Evolutionary conservation across 2,888 invertebrate species (phyloP), one percentile per base, ranked within the genome.

Genomic region (Rutpela maculata): DNA sequence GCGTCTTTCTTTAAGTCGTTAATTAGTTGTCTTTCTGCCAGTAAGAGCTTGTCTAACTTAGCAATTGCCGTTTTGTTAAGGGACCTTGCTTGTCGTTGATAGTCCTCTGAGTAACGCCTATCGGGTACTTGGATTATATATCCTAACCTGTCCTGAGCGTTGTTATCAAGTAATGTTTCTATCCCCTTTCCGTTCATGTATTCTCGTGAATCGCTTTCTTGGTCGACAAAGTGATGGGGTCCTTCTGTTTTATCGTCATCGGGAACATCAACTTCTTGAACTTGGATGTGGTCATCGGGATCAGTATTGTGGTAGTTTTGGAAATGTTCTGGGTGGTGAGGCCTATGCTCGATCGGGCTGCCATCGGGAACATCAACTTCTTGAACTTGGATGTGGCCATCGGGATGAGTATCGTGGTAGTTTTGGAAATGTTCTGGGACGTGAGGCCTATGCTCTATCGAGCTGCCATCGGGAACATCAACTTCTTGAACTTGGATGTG

Each of bases 71-170:
- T 22, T 66, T 19, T 15, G 38, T 71, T 70, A 0, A 17, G 31
- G 9, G 72, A 69, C 65, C 79, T 76, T 17, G 15, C 43, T 18
- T 43, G 60, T 26, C 59, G 74, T 18, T 18, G 56, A 26, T 75
- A 72, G n/a, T 78, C 78, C 0, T 55, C 71, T 31, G 70, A 66
- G 55, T 74, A 72, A 38, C 74, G 74, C 38, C 73, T 76, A 26
- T 70, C 66, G n/a, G 79, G 81, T n/a, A 79, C 70, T 56, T 72
- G 65, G n/a, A 80, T 77, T 35, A 80, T 74, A 22, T 76, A 19
- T 9, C 78, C 67, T 31, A 78, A 26, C 7, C 50, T 50, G 6
- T 50, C 50, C 15, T n/a, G 6, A 15, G 57, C 43, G 18, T 35
- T 6, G 15, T 38, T 18, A n/a, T 59, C 60, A 17, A 67, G n/a